These are phyloP conservation scores for Drosophila repleta DNA, from an alignment of 1,140 invertebrate genomes.

Conservation along the genomic window DNA sequence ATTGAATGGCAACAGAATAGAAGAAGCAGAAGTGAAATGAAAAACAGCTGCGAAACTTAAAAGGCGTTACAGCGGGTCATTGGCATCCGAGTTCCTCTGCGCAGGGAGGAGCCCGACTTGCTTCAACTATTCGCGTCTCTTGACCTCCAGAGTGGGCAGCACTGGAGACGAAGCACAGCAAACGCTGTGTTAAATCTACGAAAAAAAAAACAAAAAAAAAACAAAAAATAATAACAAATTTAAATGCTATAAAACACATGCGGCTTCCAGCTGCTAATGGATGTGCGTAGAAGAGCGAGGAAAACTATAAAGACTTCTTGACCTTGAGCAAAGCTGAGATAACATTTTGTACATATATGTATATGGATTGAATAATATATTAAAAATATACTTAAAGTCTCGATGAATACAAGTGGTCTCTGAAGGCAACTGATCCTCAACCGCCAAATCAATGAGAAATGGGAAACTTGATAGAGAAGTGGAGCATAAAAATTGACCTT, in stretches of 20 bases:
- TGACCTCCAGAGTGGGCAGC: conserved; percentile 17
- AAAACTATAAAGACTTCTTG: conserved; percentile 8
- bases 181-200: conserved; percentile 13
- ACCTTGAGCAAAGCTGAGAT: conserved; percentile 3
- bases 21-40: conserved; percentile 15
- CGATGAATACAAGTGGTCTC: too few relatives aligned
- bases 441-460: too few relatives aligned
- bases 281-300: not conserved
- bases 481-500: too few relatives aligned
- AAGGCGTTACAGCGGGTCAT: conserved; percentile 28
- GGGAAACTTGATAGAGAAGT: too few relatives aligned
- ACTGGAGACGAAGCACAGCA: not conserved
- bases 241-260: conserved; percentile 3
- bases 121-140: conserved; percentile 1
- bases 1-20: conserved; percentile 49
- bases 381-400: too few relatives aligned
- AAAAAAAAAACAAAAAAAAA: conserved; percentile 6
- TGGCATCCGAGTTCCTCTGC: conserved; percentile 30
- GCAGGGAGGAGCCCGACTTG: not conserved
- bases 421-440: too few relatives aligned
- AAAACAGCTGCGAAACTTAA: conserved; percentile 23
- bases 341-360: not conserved
- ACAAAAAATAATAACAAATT: conserved; percentile 3
- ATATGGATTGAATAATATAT: not conserved
- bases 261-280: conserved; percentile 12